Percentiles rank a stretch among this genome's conserved stretches.
These are phyloP conservation scores for Andrena hattorfiana DNA, from an alignment of 2,888 invertebrate species.

Conservation along the genomic window DNA sequence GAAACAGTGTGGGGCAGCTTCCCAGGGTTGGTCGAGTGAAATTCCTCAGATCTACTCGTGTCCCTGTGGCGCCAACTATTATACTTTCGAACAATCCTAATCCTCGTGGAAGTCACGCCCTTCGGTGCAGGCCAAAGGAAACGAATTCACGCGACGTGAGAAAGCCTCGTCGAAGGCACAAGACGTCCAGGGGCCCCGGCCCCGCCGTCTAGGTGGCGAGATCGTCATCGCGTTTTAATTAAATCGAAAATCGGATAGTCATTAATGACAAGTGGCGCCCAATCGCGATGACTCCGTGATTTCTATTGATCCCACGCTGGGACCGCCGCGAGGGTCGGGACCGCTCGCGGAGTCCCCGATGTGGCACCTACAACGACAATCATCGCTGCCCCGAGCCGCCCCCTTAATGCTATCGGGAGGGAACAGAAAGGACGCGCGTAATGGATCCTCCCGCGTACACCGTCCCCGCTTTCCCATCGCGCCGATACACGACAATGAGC, in stretches of 20 bases:
- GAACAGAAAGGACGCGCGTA: constrained; percentile 64
- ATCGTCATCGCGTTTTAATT: constrained; percentile 84
- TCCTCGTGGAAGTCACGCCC: constrained; percentile 15
- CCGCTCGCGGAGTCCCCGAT: constrained; percentile 59
- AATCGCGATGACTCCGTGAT: constrained; percentile 83
- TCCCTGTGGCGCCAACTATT: background rate
- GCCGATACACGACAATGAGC: constrained; percentile 60
- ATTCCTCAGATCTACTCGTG: background rate
- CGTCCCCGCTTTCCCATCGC: constrained; percentile 66
- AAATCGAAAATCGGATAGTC: constrained; percentile 84
- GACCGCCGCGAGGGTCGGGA: constrained; percentile 67
- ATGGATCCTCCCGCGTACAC: constrained; percentile 64
- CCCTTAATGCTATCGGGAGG: constrained; percentile 75
- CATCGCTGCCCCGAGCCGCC: constrained; percentile 67
- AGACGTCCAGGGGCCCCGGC: background rate
- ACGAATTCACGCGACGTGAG: background rate
- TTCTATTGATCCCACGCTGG: constrained; percentile 81
- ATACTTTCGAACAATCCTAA: background rate
- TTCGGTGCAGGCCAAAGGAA: constrained; percentile 10
- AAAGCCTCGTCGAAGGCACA: background rate
- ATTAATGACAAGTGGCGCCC: constrained; percentile 85
- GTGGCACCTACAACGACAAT: constrained; percentile 71
- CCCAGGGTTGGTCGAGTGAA: background rate
- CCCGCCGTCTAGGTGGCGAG: constrained; percentile 74
- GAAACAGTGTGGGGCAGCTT: background rate